Evolutionary conservation across 1,140 invertebrate genomes (phyloP), one percentile per base, ranked within the genome.

Genomic region (Odontomachus brunneus): DNA sequence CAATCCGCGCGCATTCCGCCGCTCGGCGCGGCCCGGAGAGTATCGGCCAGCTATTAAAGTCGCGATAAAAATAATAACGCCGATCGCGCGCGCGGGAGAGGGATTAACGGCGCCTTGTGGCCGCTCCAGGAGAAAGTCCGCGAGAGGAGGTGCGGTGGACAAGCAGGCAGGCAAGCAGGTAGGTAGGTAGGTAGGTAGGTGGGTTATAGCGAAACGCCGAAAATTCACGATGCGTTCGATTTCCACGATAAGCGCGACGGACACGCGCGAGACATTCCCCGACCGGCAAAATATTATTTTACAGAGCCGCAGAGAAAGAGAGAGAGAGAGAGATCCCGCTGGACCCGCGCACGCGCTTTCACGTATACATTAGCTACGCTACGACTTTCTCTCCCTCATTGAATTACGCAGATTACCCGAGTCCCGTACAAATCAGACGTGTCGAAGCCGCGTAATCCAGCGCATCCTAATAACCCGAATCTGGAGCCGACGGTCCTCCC

Each of bases 11-110:
- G 53, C 75, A 57, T 71, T 69, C 65, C 29, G 57, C 65, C 57
- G 29, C 69, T 69, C 75, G 22, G 38, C 38, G 38, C 38, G 48
- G 15, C 33, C 9, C 24, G 17, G 53, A 55, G 38, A 55, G 22
- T 44, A 71, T 29, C 7, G 49, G 11, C 9, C 63, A 51, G 65
- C n/a, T 69, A 51, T 80, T 80, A 80, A 76, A 19, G 24, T 53
- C 51, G 22, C 65, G 75, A 69, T 48, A 71, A 80, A 80, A 80
- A 80, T 80, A 80, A 80, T 80, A 80, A 80, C 33, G n/a, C 15
- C 51, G 11, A 80, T 71, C 38, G 75, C 51, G 51, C 48, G 38
- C 38, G 38, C 38, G 38, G 0, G 38, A 44, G 38, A 44, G 69
- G 75, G 51, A 80, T 80, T 80, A 80, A 80, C 75, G 66, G 33